Conservation (phyloP, 2,888 invertebrate genomes). For the Meliscaeva auricollis region DNA sequence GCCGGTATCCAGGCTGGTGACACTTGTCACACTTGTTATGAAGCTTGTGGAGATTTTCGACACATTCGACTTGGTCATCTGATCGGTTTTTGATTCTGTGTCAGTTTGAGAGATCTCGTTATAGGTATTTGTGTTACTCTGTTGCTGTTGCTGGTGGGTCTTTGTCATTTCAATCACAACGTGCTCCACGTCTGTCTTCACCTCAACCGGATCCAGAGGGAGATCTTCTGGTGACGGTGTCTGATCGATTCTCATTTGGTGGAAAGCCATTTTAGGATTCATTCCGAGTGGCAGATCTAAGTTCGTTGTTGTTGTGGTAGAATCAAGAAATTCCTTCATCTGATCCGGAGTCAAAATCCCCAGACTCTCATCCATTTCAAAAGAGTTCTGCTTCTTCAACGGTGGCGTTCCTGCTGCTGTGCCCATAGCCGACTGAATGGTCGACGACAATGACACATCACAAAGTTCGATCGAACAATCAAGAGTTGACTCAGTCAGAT, state of each 20-base stretch:
- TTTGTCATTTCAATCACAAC: slow-evolving; percentile 83
- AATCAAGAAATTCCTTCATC: slow-evolving; percentile 90
- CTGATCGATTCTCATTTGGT: slow-evolving; percentile 87
- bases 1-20: slow-evolving; percentile 96
- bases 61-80: slow-evolving; percentile 86
- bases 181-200: slow-evolving; percentile 86
- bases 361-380: slow-evolving; percentile 92
- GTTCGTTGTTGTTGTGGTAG: slow-evolving; percentile 87
- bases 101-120: slow-evolving; percentile 86
- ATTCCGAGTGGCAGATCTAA: slow-evolving; percentile 85
- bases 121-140: slow-evolving; percentile 78
- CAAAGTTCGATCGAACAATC: slow-evolving; percentile 84
- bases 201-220: slow-evolving; percentile 90
- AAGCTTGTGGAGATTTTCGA: slow-evolving; percentile 90
- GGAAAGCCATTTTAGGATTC: slow-evolving; percentile 83
- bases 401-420: slow-evolving; percentile 76
- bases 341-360: slow-evolving; percentile 95
- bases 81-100: slow-evolving; percentile 86
- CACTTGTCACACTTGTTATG: slow-evolving; percentile 95
- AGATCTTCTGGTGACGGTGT: slow-evolving; percentile 94
- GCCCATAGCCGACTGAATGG: slow-evolving; percentile 77
- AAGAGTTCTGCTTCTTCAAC: slow-evolving; percentile 89
- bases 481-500: slow-evolving; percentile 82
- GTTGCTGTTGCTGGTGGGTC: slow-evolving; percentile 50
- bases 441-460: slow-evolving; percentile 82